Conservation (phyloP, 2,797 vertebrate species). For the Synanceia verrucosa region DNA sequence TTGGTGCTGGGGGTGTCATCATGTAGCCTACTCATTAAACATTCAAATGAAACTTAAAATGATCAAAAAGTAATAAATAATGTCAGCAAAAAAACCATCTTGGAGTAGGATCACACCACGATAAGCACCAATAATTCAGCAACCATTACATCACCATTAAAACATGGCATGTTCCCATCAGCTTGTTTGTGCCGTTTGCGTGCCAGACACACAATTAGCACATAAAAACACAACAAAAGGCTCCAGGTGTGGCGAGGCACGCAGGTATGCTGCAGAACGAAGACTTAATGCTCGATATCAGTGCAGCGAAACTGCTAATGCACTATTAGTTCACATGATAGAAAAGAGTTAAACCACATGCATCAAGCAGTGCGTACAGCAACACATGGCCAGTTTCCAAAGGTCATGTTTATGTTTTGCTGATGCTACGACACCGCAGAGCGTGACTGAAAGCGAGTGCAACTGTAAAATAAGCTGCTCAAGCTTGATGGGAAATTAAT, state of each 20-base stretch:
- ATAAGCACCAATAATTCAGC: neutral
- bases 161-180: constrained; percentile 8
- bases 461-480: neutral
- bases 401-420: constrained; percentile 11
- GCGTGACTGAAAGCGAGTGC: neutral
- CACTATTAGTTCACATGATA: neutral
- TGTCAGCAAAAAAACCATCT: no score
- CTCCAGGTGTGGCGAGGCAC: neutral
- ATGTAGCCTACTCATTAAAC: neutral
- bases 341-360: no score
- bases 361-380: neutral
- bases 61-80: no score
- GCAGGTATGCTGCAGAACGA: constrained; percentile 5
- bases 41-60: neutral
- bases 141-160: neutral
- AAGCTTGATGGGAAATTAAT: neutral
- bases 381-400: neutral
- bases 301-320: neutral
- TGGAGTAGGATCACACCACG: no score
- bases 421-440: neutral
- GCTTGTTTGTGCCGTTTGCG: neutral
- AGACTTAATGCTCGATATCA: neutral
- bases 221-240: neutral
- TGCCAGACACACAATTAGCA: constrained; percentile 25
- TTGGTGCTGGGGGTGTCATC: fast-evolving